Percentiles rank a stretch among this genome's conserved stretches.
Conservation (phyloP, 2,797 vertebrate species). For the Chrysocyon brachyurus region DNA sequence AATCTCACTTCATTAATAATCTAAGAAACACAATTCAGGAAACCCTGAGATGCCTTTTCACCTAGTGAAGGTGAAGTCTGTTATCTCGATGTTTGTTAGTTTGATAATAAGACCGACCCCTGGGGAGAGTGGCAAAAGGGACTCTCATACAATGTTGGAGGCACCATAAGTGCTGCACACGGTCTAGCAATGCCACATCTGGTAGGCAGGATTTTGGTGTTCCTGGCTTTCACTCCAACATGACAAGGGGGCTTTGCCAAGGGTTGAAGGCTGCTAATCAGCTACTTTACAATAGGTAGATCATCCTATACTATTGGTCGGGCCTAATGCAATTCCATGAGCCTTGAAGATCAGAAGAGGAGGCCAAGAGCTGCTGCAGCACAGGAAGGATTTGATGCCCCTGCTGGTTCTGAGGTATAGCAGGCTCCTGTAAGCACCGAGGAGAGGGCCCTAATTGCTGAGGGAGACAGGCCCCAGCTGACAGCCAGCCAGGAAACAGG, state of each 20-base stretch:
- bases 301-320: background rate
- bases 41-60: background rate
- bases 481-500: background rate
- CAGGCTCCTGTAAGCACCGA: background rate
- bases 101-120: background rate
- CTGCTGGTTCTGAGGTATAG: background rate
- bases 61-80: background rate
- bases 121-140: background rate
- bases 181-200: background rate
- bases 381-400: background rate
- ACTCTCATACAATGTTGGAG: background rate
- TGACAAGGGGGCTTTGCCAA: background rate
- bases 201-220: background rate
- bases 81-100: background rate
- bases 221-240: background rate
- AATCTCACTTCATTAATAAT: constrained; percentile 17
- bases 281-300: background rate
- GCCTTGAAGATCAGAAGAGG: background rate
- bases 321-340: background rate
- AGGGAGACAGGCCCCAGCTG: background rate
- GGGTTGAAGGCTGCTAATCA: constrained; percentile 21
- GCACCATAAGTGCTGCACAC: background rate
- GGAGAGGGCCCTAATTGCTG: background rate
- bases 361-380: background rate
- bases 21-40: background rate